Base-by-base conservation (phyloP, 2,888 invertebrate genomes). In the Drosophila koepferae region DNA sequence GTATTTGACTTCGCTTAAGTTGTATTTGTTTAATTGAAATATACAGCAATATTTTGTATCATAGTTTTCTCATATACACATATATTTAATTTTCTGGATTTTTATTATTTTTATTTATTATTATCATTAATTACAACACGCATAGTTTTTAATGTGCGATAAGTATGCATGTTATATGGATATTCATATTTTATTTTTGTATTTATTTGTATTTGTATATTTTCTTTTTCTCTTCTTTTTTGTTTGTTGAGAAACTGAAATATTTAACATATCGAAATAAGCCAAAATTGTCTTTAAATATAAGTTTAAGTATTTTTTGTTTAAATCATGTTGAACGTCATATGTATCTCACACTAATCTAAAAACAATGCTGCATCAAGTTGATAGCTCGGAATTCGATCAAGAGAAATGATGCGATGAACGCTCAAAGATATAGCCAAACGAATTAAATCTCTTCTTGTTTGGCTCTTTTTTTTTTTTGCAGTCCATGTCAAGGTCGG, bases 191-290 rank as follows among this genome's bases (percentile, higher is more conserved):
- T 61, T 46, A 41, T 53, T 74, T 75, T 77, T 83, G 81, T 85
- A 85, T 90, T 80, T 86, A 80, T 90, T 80, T 89, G 81, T 86
- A 86, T 82, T 80, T 77, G 81, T 78, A 80, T 81, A 77, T 77
- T 34, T 48, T 28, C 28, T 28, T 28, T 28, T 31, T 49, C 2
- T 6, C n/a, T 49, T 18, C 18, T 31, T 64, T 72, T 73, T 67
- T 63, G 43, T 58, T 28, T 48, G 44, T 54, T 60, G 44, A 66
- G 49, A 64, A 55, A 71, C 77, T 55, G 51, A 77, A 80, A 67
- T 34, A 51, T 41, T 54, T 20, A 20, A 54, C 46, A n/a, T 18
- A 46, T 14, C 63, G 53, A 66, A 55, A 55, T 12, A 34, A 49
- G 16, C 69, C 38, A 38, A 51, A 55, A 58, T 59, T 63, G 63